These are phyloP conservation scores for Pantherophis guttatus DNA, from an alignment of 2,113 vertebrate genomes.

Conservation along the genomic window DNA sequence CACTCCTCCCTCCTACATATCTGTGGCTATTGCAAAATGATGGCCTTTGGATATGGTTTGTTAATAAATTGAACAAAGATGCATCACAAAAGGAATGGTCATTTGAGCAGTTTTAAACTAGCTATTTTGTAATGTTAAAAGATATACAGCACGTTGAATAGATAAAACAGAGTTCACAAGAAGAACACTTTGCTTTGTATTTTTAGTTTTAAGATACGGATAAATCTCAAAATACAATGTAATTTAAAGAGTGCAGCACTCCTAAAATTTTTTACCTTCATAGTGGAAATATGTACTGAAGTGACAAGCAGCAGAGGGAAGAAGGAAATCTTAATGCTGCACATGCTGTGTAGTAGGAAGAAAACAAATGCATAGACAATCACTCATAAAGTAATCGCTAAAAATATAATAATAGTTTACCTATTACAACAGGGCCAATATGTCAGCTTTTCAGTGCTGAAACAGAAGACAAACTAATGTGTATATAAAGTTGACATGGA, in stretches of 20 bases:
- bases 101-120: not conserved
- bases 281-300: not conserved
- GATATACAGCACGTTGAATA: not conserved
- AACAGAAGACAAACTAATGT: too few species aligned
- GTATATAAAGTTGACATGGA: not conserved
- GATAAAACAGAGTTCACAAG: not conserved
- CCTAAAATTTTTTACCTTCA: not conserved
- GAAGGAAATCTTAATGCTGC: not conserved
- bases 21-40: not conserved
- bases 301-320: not conserved
- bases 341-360: not conserved
- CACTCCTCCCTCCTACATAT: not conserved
- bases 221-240: not conserved
- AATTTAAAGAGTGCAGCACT: not conserved
- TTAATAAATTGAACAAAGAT: not conserved
- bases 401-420: too few species aligned
- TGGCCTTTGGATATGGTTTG: not conserved
- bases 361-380: not conserved
- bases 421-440: not conserved
- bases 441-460: too few species aligned
- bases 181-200: not conserved
- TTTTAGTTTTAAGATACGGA: not conserved
- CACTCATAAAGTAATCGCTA: not conserved
- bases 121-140: not conserved
- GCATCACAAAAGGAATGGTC: not conserved